A percentile compares a stretch with the other conserved stretches of the same genome.
These are phyloP conservation scores for Hyles vespertilio DNA, from an alignment of 1,140 invertebrate species.

Conservation along the genomic window DNA sequence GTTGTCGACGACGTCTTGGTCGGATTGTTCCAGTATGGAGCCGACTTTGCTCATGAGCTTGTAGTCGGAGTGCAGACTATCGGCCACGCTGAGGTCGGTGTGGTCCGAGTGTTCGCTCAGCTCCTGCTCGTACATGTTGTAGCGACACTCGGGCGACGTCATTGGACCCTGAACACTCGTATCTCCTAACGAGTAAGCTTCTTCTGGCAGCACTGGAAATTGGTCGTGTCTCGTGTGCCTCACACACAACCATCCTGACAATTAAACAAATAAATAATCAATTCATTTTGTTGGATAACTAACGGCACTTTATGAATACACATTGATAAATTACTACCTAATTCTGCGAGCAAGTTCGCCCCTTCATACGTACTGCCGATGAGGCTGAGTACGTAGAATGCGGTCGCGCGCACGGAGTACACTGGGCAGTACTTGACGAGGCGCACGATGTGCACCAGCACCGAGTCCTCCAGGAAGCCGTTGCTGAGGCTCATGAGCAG, in stretches of 20 bases:
- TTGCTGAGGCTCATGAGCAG: constrained; percentile 76
- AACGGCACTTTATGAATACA: not conserved
- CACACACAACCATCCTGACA: constrained; percentile 87
- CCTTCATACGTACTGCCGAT: constrained; percentile 89
- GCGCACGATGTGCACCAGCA: constrained; percentile 84
- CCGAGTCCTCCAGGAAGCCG: constrained; percentile 58
- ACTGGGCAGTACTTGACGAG: constrained; percentile 87
- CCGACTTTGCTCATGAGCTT: constrained; percentile 38
- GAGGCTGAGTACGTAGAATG: constrained; percentile 90
- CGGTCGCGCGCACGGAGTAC: constrained; percentile 91
- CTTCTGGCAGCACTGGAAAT: constrained; percentile 87
- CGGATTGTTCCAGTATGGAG: constrained; percentile 32
- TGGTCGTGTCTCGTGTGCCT: constrained; percentile 87
- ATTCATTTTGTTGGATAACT: too few species aligned
- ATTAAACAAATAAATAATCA: constrained; percentile 10
- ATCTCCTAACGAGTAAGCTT: constrained; percentile 73
- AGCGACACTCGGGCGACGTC: constrained; percentile 51
- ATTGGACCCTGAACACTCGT: constrained; percentile 34
- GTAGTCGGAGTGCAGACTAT: constrained; percentile 60
- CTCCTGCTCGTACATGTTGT: constrained; percentile 55
- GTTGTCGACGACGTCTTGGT: constrained; percentile 51
- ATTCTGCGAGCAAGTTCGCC: constrained; percentile 82
- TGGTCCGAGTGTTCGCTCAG: constrained; percentile 69
- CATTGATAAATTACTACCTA: constrained; percentile 72
- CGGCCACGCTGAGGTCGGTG: constrained; percentile 64